Evolutionary conservation across 2,113 vertebrate genomes (phyloP).

Genomic region (Psettodes erumei): DNA sequence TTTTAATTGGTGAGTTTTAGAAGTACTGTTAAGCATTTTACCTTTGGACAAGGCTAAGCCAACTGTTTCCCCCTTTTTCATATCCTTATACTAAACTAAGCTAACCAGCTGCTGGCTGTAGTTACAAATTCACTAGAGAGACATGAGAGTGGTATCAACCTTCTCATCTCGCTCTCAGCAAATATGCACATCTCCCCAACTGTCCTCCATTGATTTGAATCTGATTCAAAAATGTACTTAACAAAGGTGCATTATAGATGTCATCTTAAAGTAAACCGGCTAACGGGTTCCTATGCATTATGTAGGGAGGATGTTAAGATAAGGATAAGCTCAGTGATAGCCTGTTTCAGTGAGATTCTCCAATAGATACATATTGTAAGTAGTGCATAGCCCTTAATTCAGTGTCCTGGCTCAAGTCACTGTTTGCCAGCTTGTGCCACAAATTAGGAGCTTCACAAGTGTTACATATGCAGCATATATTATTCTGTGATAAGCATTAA

Average conservation of each 20-base stretch:
- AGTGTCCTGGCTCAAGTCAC: not conserved
- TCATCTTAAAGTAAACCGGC: not conserved
- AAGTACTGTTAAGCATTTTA: not conserved
- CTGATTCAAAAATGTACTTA: not conserved
- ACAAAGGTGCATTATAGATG: not conserved
- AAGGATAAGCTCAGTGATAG: not conserved
- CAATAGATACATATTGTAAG: not conserved
- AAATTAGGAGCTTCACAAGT: not conserved
- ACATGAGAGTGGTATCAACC: not conserved
- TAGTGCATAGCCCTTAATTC: not conserved
- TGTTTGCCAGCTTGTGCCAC: not conserved
- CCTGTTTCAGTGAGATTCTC: not conserved
- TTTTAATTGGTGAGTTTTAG: not conserved
- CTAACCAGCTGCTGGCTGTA: not conserved
- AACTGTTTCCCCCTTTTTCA: not conserved
- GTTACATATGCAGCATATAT: not conserved
- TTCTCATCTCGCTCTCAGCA: not conserved
- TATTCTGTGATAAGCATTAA: constrained; percentile 7
- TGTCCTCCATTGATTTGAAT: not conserved
- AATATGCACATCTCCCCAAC: not conserved
- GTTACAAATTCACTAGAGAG: not conserved
- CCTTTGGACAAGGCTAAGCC: not conserved
- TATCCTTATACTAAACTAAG: not conserved
- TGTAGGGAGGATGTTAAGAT: constrained; percentile 36
- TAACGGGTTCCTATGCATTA: constrained; percentile 14